Percentiles rank a stretch among this genome's conserved stretches.
phyloP scores from a whole-genome alignment of 2,113 vertebrate species.

The Macquaria ambigua region DNA sequence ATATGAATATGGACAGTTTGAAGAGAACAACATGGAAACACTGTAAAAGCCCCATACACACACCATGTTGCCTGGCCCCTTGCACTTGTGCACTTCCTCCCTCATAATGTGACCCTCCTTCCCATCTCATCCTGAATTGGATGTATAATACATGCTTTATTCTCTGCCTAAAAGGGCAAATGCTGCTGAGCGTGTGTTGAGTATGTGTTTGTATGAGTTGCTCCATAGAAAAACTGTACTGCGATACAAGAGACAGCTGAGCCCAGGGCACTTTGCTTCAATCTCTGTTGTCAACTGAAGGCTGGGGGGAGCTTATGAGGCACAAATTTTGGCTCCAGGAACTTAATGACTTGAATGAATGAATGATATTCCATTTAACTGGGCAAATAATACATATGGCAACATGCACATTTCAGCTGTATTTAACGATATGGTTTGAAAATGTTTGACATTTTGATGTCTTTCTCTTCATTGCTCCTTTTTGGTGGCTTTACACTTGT shows the following conservation, averaged over 20 bases:
- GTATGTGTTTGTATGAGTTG: constrained; percentile 27
- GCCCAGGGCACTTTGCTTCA: constrained; percentile 24
- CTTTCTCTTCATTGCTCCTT: background rate
- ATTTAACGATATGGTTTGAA: too few relatives aligned
- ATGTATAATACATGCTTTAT: constrained; percentile 39
- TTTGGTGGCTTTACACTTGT: background rate
- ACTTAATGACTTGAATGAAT: too few relatives aligned
- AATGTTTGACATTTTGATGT: too few relatives aligned
- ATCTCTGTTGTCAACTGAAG: background rate
- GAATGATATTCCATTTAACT: too few relatives aligned
- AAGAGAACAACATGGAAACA: background rate
- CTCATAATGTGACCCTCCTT: constrained; percentile 32
- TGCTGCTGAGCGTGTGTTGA: constrained; percentile 21
- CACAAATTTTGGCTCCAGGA: background rate
- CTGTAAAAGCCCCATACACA: background rate
- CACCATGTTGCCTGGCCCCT: background rate
- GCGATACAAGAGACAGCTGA: constrained; percentile 36
- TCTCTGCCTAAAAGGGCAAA: constrained; percentile 50
- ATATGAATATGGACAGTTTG: background rate
- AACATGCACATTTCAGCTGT: too few relatives aligned
- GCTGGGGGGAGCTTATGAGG: background rate
- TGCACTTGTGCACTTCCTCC: constrained; percentile 31
- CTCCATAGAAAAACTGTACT: constrained; percentile 30
- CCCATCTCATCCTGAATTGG: constrained; percentile 35
- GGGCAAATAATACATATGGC: too few relatives aligned